phyloP scores from a whole-genome alignment of 2,888 invertebrate genomes.

The Axea sp. region DNA sequence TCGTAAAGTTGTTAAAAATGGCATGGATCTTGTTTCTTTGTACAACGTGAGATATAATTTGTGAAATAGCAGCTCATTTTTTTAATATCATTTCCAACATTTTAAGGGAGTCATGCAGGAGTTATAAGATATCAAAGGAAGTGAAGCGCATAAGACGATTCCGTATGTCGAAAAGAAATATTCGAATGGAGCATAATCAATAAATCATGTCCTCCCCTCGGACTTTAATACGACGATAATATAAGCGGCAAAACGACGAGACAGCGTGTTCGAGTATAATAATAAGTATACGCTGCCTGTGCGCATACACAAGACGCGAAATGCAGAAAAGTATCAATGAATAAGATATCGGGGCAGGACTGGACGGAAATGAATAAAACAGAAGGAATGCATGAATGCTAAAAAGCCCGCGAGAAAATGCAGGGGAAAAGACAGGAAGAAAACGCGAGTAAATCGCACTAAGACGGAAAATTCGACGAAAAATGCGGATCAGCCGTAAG shows the following conservation, averaged over 20 bases:
- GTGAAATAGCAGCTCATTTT: conserved; percentile 19
- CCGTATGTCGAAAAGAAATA: conserved; percentile 28
- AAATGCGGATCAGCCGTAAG: conserved; percentile 49
- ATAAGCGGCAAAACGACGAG: conserved; percentile 42
- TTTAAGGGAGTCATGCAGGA: conserved; percentile 5
- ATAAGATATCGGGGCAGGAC: conserved; percentile 61
- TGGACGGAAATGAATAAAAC: conserved; percentile 64
- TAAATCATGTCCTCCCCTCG: conserved; percentile 39
- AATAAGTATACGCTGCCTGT: conserved; percentile 35
- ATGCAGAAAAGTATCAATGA: conserved; percentile 64
- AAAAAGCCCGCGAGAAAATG: conserved; percentile 42
- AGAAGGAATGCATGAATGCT: conserved; percentile 64
- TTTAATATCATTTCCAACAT: conserved; percentile 19
- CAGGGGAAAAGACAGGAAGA: conserved; percentile 39
- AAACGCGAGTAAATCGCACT: conserved; percentile 50
- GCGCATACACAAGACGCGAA: conserved; percentile 50
- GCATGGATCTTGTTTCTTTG: not conserved
- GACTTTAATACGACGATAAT: conserved; percentile 47
- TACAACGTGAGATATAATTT: not conserved
- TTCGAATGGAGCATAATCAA: conserved; percentile 43
- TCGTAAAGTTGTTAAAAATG: too few species aligned
- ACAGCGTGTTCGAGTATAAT: conserved; percentile 37
- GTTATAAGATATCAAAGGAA: conserved; percentile 27
- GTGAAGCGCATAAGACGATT: conserved; percentile 13
- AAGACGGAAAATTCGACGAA: conserved; percentile 50